Evolutionary conservation across 2,888 invertebrate genomes (phyloP), one percentile per base, ranked within the genome.

Genomic region (Molorchus minor): DNA sequence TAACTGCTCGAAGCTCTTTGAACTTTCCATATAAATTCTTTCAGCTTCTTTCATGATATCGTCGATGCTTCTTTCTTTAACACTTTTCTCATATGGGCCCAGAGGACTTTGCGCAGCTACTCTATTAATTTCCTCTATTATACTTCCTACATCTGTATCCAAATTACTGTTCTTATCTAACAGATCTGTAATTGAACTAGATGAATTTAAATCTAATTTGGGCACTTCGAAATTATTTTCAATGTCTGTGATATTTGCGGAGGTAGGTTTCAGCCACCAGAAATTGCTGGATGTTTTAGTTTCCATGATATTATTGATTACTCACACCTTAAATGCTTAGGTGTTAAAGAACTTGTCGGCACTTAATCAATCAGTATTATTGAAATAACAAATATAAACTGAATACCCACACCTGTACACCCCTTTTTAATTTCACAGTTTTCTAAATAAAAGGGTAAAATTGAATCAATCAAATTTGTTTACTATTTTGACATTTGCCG

Each of bases 111-210:
- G 75, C 0, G 80, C 80, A 7, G 80, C 80, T 20, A 80, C 74
- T 62, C 87, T 85, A 66, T 85, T 87, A 2, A 90, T 88, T 80
- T 90, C 89, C 71, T 84, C 87, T 68, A 90, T 86, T 75, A 90
- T 88, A 78, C 85, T 85, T 67, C 86, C 88, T 5, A 88, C 85
- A 78, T 89, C 86, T 41, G 82, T 82, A 36, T 74, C 72, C 16
- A 62, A 47, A 33, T 68, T 68, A 51, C 65, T 71, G 38, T 73
- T 71, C 20, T 72, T 74, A 56, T 80, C 80, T 21, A 80, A 63
- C 60, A 77, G 75, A 62, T 80, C 78, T n/a, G 73, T 74, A 19
- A 80, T 67, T 5, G 79, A 79, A 58, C 71, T 72, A 17, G 77
- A 75, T 43, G 78, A 70, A 19, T 72, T 67, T 13, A 77, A 57